Evolutionary conservation across 2,113 vertebrate species (phyloP).

Genomic region (Tupaia chinensis): DNA sequence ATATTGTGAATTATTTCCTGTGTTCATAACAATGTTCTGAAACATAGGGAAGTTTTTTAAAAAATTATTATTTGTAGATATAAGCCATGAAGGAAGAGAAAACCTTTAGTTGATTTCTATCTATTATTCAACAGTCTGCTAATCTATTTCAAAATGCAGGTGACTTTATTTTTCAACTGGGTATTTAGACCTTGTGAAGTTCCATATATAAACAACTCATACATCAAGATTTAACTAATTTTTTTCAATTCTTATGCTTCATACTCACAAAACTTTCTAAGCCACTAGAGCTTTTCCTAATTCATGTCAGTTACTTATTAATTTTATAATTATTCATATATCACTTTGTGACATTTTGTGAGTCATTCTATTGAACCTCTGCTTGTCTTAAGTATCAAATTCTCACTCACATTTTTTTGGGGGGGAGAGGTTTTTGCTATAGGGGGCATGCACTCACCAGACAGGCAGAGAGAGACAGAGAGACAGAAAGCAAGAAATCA

Average conservation of each 20-base stretch:
- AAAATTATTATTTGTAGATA: conserved; percentile 1
- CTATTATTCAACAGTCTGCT: not conserved
- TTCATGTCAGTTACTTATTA: not conserved
- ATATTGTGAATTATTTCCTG: conserved; percentile 3
- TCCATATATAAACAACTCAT: not conserved
- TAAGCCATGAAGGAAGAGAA: not conserved
- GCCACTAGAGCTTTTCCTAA: not conserved
- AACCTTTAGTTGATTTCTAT: conserved; percentile 11
- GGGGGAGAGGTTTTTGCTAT: too few relatives aligned
- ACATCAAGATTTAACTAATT: not conserved
- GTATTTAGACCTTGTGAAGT: not conserved
- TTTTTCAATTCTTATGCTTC: not conserved
- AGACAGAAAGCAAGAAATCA: too few relatives aligned
- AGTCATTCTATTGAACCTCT: not conserved
- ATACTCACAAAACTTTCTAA: not conserved
- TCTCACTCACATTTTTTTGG: not conserved
- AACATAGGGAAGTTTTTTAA: not conserved
- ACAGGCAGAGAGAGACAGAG: too few relatives aligned
- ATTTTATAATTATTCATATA: not conserved
- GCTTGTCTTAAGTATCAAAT: not conserved
- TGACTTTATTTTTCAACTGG: conserved; percentile 35
- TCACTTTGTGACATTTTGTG: conserved; percentile 28
- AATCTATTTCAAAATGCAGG: not conserved
- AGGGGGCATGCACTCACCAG: too few relatives aligned
- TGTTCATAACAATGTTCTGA: not conserved